Evolutionary conservation across 2,113 vertebrate species (phyloP).

Genomic region (Centrocercus urophasianus): DNA sequence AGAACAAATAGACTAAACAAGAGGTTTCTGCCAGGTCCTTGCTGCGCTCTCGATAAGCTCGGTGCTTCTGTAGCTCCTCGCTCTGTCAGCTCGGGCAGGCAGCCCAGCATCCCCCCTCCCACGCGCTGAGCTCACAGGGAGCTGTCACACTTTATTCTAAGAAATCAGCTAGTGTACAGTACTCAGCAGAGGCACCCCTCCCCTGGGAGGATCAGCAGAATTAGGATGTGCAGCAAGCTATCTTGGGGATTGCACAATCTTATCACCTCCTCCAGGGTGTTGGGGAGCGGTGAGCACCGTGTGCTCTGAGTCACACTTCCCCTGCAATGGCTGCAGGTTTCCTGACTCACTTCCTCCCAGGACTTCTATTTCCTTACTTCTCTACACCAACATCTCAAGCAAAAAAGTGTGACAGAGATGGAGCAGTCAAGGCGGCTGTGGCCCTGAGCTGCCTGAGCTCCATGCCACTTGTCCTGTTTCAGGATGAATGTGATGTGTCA

Average conservation of each 20-base stretch:
- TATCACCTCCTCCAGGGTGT: slow-evolving; percentile 64
- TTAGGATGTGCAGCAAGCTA: slow-evolving; percentile 66
- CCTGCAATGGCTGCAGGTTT: slow-evolving; percentile 1
- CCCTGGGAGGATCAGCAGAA: slow-evolving; percentile 71
- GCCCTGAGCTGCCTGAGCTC: not conserved
- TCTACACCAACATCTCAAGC: not conserved
- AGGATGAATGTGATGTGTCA: not conserved
- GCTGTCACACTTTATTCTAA: slow-evolving; percentile 67
- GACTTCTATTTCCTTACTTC: slow-evolving; percentile 35
- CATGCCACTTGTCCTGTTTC: fast-evolving
- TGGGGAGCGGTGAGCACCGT: not conserved
- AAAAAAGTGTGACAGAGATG: not conserved
- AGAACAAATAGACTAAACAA: slow-evolving; percentile 16
- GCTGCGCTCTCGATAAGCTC: slow-evolving; percentile 16
- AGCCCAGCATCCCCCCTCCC: slow-evolving; percentile 61
- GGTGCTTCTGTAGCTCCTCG: slow-evolving; percentile 12
- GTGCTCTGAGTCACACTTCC: slow-evolving; percentile 63
- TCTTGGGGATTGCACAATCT: slow-evolving; percentile 72
- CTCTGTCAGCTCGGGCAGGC: not conserved
- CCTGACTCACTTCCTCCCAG: slow-evolving; percentile 70
- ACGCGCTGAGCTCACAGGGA: slow-evolving; percentile 45
- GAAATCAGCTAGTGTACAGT: slow-evolving; percentile 72
- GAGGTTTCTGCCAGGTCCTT: slow-evolving; percentile 22
- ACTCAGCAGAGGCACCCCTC: slow-evolving; percentile 65
- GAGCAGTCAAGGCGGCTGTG: not conserved